Base-by-base conservation (phyloP, 1,140 invertebrate genomes). In the Achroia grisella region DNA sequence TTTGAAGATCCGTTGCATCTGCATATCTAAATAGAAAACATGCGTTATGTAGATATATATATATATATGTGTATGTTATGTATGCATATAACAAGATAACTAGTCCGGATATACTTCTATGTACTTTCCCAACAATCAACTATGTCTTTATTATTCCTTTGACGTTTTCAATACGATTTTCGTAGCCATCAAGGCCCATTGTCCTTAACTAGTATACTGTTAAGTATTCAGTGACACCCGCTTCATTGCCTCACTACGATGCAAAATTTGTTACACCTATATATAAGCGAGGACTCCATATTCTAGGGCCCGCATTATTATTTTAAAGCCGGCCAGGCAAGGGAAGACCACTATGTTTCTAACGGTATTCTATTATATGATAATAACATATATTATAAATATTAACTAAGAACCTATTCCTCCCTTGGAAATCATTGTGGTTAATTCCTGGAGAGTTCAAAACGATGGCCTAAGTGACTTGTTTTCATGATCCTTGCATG, bases 211-310 rank as follows among this genome's bases (percentile, higher is more conserved):
- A 81, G 77, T 64, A 71, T 44, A 74, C 63, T 63, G 80, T 84
- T 84, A 80, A 67, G 78, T 85, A 85, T 85, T 82, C 81, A 58
- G 65, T 40, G 62, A 64, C 75, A 73, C 67, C 59, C 65, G 49
- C 63, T 27, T 51, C 70, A 57, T 85, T 82, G 78, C 81, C 75
- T 61, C 81, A 85, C 65, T 35, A 66, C 66, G 54, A 82, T 82
- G 71, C 75, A 82, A 81, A 85, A 82, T 85, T 81, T 85, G 75
- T 82, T 81, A 81, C 78, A 82, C 72, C 78, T 80, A 81, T 84
- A 84, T 85, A 85, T 74, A 85, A 82, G 75, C 63, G 56, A 60
- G 56, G 72, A 60, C 61, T 56, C 63, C 61, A 71, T 73, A 65
- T 79, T 62, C 66, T 74, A 75, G 56, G 48, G 71, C 56, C 55